Percentiles rank a stretch among this genome's conserved stretches.
These are phyloP conservation scores for Xenops minutus DNA, from an alignment of 2,797 vertebrate species.

Conservation along the genomic window DNA sequence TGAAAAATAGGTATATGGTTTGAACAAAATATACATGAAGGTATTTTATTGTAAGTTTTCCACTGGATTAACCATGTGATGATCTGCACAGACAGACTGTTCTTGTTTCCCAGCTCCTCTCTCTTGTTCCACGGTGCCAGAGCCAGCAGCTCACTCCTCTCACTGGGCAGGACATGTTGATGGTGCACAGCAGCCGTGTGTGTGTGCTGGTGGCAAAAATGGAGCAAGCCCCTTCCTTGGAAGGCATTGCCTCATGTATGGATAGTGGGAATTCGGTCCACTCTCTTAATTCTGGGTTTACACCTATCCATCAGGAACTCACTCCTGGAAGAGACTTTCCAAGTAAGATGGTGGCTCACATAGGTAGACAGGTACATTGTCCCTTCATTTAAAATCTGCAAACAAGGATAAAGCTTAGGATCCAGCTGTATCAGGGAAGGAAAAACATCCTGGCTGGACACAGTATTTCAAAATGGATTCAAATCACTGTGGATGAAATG, in stretches of 20 bases:
- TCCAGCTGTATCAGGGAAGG: not conserved
- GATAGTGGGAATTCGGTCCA: not conserved
- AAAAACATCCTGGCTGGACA: not conserved
- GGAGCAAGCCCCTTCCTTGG: not conserved
- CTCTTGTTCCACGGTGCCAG: rapidly evolving
- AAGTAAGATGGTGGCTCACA: not conserved
- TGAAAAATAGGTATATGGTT: slow-evolving; percentile 30
- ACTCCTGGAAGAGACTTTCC: not conserved
- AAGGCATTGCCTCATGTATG: not conserved
- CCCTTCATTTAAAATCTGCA: not conserved
- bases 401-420: not conserved
- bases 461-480: not conserved
- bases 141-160: not conserved
- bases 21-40: not conserved
- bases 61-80: not conserved
- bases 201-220: not conserved
- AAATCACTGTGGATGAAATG: not conserved
- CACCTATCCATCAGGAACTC: not conserved
- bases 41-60: not conserved
- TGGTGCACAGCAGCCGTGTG: not conserved
- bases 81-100: not conserved
- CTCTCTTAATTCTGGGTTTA: not conserved
- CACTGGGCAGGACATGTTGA: rapidly evolving
- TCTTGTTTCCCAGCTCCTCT: not conserved
- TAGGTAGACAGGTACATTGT: rapidly evolving